Percentiles rank a stretch among this genome's conserved stretches.
Conservation (phyloP, 2,888 invertebrate genomes). For the Clostera curtula region DNA sequence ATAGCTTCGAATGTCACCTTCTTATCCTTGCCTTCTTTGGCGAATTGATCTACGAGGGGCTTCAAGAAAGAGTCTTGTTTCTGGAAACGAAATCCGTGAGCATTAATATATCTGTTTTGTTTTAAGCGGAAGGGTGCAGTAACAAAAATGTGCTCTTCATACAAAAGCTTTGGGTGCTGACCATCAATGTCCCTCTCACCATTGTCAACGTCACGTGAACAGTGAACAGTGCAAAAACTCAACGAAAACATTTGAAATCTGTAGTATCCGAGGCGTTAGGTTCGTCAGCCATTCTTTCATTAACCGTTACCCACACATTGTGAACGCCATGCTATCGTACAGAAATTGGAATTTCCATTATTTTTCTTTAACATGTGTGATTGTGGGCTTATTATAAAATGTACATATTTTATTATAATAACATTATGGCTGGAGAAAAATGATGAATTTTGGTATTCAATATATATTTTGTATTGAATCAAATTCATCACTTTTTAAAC, state of each 20-base stretch:
- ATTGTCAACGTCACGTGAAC: conserved; percentile 40
- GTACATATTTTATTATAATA: conserved; percentile 21
- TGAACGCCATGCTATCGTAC: conserved; percentile 68
- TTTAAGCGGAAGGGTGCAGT: conserved; percentile 38
- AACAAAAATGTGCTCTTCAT: conserved; percentile 63
- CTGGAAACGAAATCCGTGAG: conserved; percentile 66
- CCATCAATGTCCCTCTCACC: conserved; percentile 44
- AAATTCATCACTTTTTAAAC: conserved; percentile 43
- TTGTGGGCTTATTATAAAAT: conserved; percentile 29
- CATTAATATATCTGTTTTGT: too few relatives aligned
- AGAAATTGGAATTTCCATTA: conserved; percentile 58
- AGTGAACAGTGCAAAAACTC: conserved; percentile 48
- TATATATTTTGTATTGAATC: too few relatives aligned
- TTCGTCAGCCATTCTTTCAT: conserved; percentile 55
- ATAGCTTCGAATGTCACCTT: conserved; percentile 94
- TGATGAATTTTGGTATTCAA: conserved; percentile 34
- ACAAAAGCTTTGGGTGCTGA: conserved; percentile 62
- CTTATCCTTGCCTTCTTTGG: conserved; percentile 97
- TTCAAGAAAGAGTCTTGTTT: conserved; percentile 96
- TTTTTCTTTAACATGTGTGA: conserved; percentile 36
- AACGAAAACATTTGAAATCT: conserved; percentile 46
- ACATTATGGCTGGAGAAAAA: conserved; percentile 37
- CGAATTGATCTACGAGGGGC: conserved; percentile 94
- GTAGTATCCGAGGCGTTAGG: conserved; percentile 62
- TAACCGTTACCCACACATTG: conserved; percentile 38